Evolutionary conservation across 2,113 vertebrate genomes (phyloP).

Genomic region (Chauna torquata): DNA sequence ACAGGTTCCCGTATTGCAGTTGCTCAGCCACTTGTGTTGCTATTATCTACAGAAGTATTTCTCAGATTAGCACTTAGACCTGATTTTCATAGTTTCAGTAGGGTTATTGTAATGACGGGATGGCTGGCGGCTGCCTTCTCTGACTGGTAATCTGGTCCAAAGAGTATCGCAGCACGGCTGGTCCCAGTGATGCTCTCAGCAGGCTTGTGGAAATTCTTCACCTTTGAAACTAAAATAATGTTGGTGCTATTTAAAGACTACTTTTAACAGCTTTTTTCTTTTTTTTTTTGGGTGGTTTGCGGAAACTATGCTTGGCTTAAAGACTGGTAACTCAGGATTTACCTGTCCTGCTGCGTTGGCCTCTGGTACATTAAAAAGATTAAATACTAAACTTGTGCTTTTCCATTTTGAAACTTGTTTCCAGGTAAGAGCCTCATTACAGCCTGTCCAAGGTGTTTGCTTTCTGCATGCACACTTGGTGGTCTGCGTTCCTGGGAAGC

Average conservation of each 20-base stretch:
- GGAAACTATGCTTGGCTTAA: not conserved
- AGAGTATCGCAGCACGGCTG: not conserved
- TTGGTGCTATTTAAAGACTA: not conserved
- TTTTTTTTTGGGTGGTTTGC: not conserved
- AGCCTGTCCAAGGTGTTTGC: not conserved
- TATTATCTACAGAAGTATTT: not conserved
- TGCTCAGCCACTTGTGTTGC: constrained; percentile 5
- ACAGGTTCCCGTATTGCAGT: constrained; percentile 32
- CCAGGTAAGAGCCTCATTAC: not conserved
- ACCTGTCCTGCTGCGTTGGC: not conserved
- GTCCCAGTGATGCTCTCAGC: not conserved
- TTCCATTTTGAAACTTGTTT: not conserved
- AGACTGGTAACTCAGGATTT: not conserved
- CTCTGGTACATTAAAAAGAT: not conserved
- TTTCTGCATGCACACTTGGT: fast-evolving
- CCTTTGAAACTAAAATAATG: not conserved
- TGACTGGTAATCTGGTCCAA: not conserved
- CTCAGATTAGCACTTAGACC: not conserved
- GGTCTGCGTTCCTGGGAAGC: not conserved
- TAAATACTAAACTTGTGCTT: not conserved
- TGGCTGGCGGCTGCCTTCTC: not conserved
- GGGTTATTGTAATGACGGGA: not conserved
- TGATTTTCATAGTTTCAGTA: not conserved
- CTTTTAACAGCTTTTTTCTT: not conserved
- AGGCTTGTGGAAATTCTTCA: not conserved